Conservation (phyloP, 2,888 invertebrate species). For the Synanthedon tipuliformis region DNA sequence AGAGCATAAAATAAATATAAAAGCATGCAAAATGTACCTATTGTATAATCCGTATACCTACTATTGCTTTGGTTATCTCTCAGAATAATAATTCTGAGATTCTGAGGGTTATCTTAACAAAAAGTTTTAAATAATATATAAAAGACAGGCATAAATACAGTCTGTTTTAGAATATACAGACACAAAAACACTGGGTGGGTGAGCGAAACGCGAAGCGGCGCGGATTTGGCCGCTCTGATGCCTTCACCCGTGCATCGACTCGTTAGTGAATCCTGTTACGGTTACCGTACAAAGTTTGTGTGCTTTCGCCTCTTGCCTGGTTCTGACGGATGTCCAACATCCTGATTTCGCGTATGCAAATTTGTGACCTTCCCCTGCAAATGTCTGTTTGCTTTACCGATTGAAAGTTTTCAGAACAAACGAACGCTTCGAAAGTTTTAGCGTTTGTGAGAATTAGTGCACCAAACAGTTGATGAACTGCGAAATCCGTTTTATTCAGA, state of each 20-base stretch:
- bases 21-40: too few relatives aligned
- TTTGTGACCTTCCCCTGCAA: constrained; percentile 10
- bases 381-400: background rate
- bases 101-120: too few relatives aligned
- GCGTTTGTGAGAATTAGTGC: constrained; percentile 4
- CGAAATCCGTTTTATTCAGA: constrained; percentile 2
- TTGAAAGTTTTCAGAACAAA: background rate
- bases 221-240: constrained; percentile 5
- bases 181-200: too few relatives aligned
- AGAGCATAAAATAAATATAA: too few relatives aligned
- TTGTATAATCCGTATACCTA: too few relatives aligned
- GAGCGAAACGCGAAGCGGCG: background rate
- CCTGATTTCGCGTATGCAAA: constrained; percentile 28
- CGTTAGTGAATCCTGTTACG: constrained; percentile 60
- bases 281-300: constrained; percentile 50
- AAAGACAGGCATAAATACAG: background rate
- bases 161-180: background rate
- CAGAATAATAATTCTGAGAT: too few relatives aligned
- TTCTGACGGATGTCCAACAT: constrained; percentile 42
- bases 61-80: too few relatives aligned
- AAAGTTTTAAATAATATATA: too few relatives aligned
- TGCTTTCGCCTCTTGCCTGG: constrained; percentile 20
- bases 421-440: constrained; percentile 5
- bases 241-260: constrained; percentile 34
- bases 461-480: background rate